A percentile compares a stretch with the other conserved stretches of the same genome.
These are phyloP conservation scores for Muscina levida DNA, from an alignment of 2,888 invertebrate species.

Conservation along the genomic window DNA sequence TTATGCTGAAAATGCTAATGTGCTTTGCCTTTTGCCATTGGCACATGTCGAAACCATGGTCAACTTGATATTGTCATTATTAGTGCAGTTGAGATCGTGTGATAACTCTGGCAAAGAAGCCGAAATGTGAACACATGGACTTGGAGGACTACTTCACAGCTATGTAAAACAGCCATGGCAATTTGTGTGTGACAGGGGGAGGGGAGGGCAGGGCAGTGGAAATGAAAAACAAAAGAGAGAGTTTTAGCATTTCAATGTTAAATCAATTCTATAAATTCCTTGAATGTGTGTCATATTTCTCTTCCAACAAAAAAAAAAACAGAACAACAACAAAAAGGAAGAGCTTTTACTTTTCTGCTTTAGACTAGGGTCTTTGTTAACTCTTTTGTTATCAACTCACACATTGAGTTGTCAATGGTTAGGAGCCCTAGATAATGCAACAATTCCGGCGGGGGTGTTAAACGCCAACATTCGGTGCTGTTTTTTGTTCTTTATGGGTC, in stretches of 20 bases:
- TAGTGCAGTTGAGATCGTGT: too few species aligned
- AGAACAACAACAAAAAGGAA: neutral
- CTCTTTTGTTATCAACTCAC: slow-evolving; percentile 5
- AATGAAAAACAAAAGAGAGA: too few species aligned
- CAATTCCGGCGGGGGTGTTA: slow-evolving; percentile 52
- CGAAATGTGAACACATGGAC: too few species aligned
- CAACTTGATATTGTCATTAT: slow-evolving; percentile 13
- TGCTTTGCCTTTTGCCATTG: slow-evolving; percentile 7
- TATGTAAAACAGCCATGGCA: neutral
- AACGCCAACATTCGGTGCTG: slow-evolving; percentile 22
- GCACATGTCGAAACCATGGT: slow-evolving; percentile 26
- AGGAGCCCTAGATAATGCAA: slow-evolving; percentile 37
- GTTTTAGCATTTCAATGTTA: slow-evolving; percentile 5
- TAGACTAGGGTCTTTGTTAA: neutral
- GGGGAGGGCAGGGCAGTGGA: too few species aligned
- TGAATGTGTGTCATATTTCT: slow-evolving; percentile 25
- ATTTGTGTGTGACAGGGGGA: too few species aligned
- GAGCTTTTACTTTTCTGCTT: slow-evolving; percentile 9
- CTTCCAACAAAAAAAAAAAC: neutral
- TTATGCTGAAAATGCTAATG: slow-evolving; percentile 15
- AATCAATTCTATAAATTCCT: slow-evolving; percentile 47
- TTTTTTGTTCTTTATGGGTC: slow-evolving; percentile 24
- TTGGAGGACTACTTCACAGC: too few species aligned
- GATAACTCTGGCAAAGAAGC: too few species aligned
- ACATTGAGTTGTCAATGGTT: slow-evolving; percentile 47